Percentiles rank a stretch among this genome's conserved stretches.
phyloP scores from a whole-genome alignment of 2,888 invertebrate genomes.

The Aphodius sticticus region DNA sequence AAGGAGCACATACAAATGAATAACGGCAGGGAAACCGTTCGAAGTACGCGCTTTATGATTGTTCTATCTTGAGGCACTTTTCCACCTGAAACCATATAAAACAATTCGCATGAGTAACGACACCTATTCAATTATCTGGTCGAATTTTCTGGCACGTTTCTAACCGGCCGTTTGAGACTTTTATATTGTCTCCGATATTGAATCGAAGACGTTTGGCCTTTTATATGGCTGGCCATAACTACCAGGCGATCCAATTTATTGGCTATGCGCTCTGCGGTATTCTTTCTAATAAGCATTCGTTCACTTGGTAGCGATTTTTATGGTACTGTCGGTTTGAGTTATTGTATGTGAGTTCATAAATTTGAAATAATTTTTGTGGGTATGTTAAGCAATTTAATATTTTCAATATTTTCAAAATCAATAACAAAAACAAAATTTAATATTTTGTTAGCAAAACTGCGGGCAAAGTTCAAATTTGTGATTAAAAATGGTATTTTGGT shows the following conservation, averaged over 20 bases:
- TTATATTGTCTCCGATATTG: not conserved
- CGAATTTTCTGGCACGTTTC: not conserved
- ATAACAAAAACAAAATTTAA: no score
- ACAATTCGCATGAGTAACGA: not conserved
- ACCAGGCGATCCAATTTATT: not conserved
- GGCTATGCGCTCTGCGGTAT: not conserved
- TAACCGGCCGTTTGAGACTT: not conserved
- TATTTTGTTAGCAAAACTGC: no score
- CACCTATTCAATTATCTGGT: not conserved
- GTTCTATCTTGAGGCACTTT: constrained; percentile 96
- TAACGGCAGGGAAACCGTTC: constrained; percentile 88
- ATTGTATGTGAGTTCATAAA: no score
- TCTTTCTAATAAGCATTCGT: not conserved
- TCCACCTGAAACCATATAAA: constrained; percentile 66
- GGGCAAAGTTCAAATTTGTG: no score
- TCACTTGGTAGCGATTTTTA: not conserved
- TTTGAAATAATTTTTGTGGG: no score
- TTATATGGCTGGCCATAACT: not conserved
- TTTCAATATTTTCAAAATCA: no score
- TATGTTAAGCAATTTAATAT: no score
- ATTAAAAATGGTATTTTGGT: no score
- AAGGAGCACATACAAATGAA: constrained; percentile 94
- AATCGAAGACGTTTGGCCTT: not conserved
- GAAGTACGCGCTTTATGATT: constrained; percentile 82
- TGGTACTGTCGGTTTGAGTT: no score